Conservation (phyloP, 2,888 invertebrate genomes). For the Parnassius orleans region DNA sequence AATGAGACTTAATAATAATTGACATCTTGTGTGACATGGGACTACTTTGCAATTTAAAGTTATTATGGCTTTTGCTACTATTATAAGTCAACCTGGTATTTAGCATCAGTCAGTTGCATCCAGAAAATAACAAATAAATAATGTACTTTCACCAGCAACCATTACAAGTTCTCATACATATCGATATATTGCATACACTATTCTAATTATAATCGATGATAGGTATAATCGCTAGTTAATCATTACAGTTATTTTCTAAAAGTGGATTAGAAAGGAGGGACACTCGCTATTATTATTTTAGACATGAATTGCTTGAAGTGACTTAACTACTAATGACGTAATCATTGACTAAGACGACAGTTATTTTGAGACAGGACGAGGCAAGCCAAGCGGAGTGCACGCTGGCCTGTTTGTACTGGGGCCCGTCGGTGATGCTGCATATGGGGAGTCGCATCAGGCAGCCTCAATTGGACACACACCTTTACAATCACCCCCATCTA, state of each 20-base stretch:
- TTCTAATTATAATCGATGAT: too few relatives aligned
- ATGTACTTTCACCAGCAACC: too few relatives aligned
- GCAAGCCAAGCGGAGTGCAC: constrained; percentile 70
- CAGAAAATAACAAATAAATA: too few relatives aligned
- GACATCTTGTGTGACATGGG: too few relatives aligned
- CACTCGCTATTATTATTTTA: constrained; percentile 8
- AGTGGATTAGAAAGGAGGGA: constrained; percentile 32
- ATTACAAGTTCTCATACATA: too few relatives aligned
- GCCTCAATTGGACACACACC: constrained; percentile 54
- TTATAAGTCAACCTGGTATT: too few relatives aligned
- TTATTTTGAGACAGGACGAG: constrained; percentile 73
- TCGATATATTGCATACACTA: too few relatives aligned
- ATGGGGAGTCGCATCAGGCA: constrained; percentile 51
- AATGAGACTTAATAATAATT: too few relatives aligned
- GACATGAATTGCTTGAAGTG: constrained; percentile 7
- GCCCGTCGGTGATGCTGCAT: constrained; percentile 57
- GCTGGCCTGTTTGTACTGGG: constrained; percentile 72
- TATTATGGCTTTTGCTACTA: too few relatives aligned
- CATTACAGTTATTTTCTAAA: constrained; percentile 11
- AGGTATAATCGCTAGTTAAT: neutral
- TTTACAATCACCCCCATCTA: constrained; percentile 64
- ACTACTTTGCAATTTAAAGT: too few relatives aligned
- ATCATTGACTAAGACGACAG: constrained; percentile 40
- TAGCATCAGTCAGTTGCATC: too few relatives aligned
- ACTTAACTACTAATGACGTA: constrained; percentile 26